phyloP scores from a whole-genome alignment of 2,797 vertebrate species.

The Onychomys torridus region DNA sequence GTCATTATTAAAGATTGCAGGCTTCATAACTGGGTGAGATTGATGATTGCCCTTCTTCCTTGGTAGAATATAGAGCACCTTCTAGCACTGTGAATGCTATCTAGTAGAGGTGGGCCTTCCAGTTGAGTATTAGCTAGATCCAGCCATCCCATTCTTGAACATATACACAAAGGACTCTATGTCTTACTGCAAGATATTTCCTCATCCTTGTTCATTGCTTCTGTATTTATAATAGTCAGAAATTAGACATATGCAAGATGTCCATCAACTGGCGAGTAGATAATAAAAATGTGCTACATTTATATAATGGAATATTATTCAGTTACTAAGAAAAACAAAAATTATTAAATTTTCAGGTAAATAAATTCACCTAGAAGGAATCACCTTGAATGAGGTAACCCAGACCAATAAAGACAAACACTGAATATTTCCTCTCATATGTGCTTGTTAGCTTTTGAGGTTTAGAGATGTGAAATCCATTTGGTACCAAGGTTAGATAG shows the following conservation, averaged over 20 bases:
- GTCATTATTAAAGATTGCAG: background rate
- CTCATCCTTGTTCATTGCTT: background rate
- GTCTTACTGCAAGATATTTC: background rate
- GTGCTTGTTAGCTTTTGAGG: background rate
- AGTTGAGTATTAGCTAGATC: background rate
- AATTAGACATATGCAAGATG: background rate
- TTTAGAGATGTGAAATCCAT: too few relatives aligned
- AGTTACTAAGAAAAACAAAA: background rate
- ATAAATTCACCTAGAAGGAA: background rate
- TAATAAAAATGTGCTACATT: background rate
- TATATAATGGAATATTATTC: background rate
- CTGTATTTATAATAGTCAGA: background rate
- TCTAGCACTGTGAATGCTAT: background rate
- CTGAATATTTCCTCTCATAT: background rate
- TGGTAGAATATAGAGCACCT: background rate
- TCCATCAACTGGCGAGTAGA: background rate
- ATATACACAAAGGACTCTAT: background rate
- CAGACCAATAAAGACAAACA: background rate
- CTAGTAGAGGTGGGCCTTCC: background rate
- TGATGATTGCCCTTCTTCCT: background rate
- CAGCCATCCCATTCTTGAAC: background rate
- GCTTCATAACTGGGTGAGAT: background rate
- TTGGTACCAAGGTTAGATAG: background rate
- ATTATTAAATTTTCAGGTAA: background rate
- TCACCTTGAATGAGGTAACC: background rate